Percentiles rank a stretch among this genome's conserved stretches.
Conservation (phyloP, 2,888 invertebrate genomes). For the Calliopum simillimum region DNA sequence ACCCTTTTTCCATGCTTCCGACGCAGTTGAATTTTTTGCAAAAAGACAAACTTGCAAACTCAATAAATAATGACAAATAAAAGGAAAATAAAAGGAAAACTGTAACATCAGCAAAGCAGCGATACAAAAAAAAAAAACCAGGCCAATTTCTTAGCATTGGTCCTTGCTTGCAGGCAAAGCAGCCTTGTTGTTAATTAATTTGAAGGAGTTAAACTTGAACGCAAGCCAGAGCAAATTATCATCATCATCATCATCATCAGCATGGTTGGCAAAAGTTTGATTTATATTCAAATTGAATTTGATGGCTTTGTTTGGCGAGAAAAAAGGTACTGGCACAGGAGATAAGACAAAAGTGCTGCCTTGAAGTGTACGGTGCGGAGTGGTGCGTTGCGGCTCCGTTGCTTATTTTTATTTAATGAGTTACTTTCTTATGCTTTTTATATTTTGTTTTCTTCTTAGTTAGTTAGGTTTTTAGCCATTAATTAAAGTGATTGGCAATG, state of each 20-base stretch:
- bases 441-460: background rate
- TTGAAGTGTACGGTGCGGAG: background rate
- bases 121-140: background rate
- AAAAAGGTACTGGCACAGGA: background rate
- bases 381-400: no score
- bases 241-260: background rate
- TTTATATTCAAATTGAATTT: constrained; percentile 60
- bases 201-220: constrained; percentile 29
- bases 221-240: background rate
- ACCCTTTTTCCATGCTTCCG: background rate
- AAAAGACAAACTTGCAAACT: constrained; percentile 23
- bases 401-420: constrained; percentile 15
- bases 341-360: background rate
- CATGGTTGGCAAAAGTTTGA: constrained; percentile 46
- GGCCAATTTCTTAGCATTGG: constrained; percentile 6
- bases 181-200: constrained; percentile 39
- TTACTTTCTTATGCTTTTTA: constrained; percentile 2
- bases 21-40: background rate
- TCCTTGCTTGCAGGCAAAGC: background rate
- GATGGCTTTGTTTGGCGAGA: constrained; percentile 36
- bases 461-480: constrained; percentile 52
- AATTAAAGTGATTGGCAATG: constrained; percentile 58
- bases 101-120: constrained; percentile 11
- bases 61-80: constrained; percentile 20
- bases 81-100: background rate